Base-by-base conservation (phyloP, 2,797 vertebrate genomes). In the Neosilurus mollespiculum region DNA sequence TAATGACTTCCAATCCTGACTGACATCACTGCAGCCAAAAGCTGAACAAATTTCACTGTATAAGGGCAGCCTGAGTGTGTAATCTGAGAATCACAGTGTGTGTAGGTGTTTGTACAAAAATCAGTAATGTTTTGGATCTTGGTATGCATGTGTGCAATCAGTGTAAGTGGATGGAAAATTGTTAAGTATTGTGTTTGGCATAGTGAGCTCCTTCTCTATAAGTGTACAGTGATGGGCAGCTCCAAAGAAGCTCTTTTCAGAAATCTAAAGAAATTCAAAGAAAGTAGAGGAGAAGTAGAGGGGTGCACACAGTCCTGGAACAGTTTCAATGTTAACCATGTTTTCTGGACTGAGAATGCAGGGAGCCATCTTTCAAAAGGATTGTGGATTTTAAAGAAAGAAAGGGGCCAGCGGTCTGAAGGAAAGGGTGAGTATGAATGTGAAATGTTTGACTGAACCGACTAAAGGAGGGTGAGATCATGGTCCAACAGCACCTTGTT, bases 401-500 rank as follows among this genome's bases (percentile, higher is more conserved):
- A 30, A 67, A 72, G 51, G 56, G 20, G 67, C 30, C 30, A 49
- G 34, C 61, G 24, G 30, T 24, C 18, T 51, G 15, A 62, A 70
- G 37, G 20, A 51, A 81, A 49, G 18, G 51, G 56, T 2, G 43
- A 54, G 80, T 37, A 86, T 67, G 26, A 22, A 53, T 69, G 62
- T 70, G 78, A 81, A 84, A 82, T 69, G 78, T 83, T 78, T 86
- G 56, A 70, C 58, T 58, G 87, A 85, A 91, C 89, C 91, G 81
- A 82, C 87, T 66, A 87, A 88, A 84, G 87, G 87, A 88, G 91
- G 88, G 88, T 93, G 94, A 94, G 92, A 92, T 94, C 93, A 94
- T 93, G 86, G 89, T 89, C 89, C 88, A 78, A 43, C 87, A 81
- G 87, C 94, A 95, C 91, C 93, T 94, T 95, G 92, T 94, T 95